phyloP scores from a whole-genome alignment of 2,888 invertebrate genomes.

The Eucriotettix oculatus region DNA sequence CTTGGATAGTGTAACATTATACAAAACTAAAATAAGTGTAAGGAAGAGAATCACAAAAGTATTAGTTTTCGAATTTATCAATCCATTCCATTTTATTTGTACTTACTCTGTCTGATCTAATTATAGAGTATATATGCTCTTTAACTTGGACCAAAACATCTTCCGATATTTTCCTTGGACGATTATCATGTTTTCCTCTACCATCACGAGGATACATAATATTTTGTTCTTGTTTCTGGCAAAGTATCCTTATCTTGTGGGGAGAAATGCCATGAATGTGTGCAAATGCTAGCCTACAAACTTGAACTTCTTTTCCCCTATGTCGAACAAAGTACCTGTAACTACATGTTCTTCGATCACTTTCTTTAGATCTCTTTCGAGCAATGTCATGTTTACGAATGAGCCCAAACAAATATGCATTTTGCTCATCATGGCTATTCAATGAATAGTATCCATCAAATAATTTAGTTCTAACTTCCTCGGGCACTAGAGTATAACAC shows the following conservation, averaged over 20 bases:
- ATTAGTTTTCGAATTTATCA: too few relatives aligned
- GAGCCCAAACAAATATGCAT: conserved; percentile 37
- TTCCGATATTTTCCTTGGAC: conserved; percentile 15
- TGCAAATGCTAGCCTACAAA: conserved; percentile 18
- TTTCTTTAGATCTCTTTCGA: conserved; percentile 35
- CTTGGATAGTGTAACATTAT: too few relatives aligned
- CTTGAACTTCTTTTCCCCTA: conserved; percentile 37
- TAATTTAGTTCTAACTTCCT: conserved; percentile 32
- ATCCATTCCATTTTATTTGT: too few relatives aligned
- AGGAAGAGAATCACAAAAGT: too few relatives aligned
- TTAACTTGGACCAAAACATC: conserved; percentile 12
- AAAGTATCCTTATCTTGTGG: conserved; percentile 16
- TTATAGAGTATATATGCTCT: conserved; percentile 14
- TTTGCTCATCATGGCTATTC: conserved; percentile 39
- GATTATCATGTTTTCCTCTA: conserved; percentile 16
- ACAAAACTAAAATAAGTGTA: too few relatives aligned
- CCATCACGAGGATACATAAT: conserved; percentile 16
- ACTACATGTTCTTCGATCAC: conserved; percentile 35
- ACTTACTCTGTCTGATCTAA: conserved; percentile 13
- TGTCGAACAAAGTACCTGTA: conserved; percentile 38
- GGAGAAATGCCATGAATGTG: conserved; percentile 17
- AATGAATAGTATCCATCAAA: conserved; percentile 38
- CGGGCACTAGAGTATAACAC: conserved; percentile 34
- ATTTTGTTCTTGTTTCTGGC: conserved; percentile 16
- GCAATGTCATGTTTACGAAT: conserved; percentile 39